A percentile compares a stretch with the other conserved stretches of the same genome.
These are phyloP conservation scores for Desoria tigrina DNA, from an alignment of 2,888 invertebrate genomes.

Conservation along the genomic window DNA sequence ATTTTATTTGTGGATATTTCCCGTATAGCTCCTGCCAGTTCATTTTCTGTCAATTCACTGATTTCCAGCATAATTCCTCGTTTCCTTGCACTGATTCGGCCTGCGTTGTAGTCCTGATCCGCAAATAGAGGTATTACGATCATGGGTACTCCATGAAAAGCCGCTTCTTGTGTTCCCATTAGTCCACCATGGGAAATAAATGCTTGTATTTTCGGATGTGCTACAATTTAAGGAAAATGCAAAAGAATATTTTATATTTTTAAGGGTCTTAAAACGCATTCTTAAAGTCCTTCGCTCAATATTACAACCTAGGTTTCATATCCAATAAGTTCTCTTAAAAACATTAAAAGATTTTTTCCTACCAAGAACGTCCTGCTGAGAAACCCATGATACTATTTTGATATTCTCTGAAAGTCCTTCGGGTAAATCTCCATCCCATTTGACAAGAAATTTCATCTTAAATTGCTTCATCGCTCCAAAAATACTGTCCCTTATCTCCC, in stretches of 20 bases:
- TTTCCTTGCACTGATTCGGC: conserved; percentile 26
- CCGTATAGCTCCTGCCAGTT: conserved; percentile 31
- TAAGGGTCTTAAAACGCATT: too few relatives aligned
- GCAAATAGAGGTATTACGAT: conserved; percentile 39
- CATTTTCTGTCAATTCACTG: conserved; percentile 21
- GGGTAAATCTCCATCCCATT: conserved; percentile 38
- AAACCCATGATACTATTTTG: conserved; percentile 37
- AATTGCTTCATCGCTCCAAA: conserved; percentile 65
- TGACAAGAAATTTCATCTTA: conserved; percentile 38
- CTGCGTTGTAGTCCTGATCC: conserved; percentile 44
- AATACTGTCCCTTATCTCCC: conserved; percentile 68
- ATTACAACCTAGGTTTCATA: too few relatives aligned
- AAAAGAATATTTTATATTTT: too few relatives aligned
- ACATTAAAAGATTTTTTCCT: too few relatives aligned
- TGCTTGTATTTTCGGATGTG: conserved; percentile 25
- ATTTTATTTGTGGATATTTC: conserved; percentile 15
- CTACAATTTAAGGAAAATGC: too few relatives aligned
- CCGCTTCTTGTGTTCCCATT: conserved; percentile 38
- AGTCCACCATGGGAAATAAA: conserved; percentile 49
- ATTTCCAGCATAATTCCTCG: conserved; percentile 41
- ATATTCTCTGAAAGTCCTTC: conserved; percentile 33
- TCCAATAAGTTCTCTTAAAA: too few relatives aligned
- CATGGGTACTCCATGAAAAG: conserved; percentile 34
- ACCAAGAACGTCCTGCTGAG: conserved; percentile 45
- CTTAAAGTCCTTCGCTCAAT: too few relatives aligned